phyloP scores from a whole-genome alignment of 2,797 vertebrate genomes.

The Ispidina picta region DNA sequence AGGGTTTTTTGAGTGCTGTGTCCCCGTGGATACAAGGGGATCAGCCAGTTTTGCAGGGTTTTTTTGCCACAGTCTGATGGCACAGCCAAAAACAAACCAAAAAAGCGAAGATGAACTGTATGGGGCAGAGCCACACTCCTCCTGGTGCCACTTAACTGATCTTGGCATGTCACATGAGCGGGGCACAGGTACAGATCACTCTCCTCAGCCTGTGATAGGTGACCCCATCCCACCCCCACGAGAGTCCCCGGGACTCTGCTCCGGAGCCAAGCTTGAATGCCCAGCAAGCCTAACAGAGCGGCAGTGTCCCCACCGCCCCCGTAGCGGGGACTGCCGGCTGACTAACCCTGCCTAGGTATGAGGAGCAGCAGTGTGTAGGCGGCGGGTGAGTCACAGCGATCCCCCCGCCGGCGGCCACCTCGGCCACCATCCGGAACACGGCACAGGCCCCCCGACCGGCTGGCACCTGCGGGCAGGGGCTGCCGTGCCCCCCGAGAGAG shows the following conservation, averaged over 20 bases:
- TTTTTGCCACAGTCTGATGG: background rate
- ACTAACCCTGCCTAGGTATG: slow-evolving; percentile 75
- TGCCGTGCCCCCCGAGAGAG: too few relatives aligned
- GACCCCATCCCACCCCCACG: rapidly evolving
- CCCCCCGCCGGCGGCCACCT: background rate
- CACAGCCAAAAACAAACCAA: background rate
- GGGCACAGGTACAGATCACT: background rate
- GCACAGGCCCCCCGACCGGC: too few relatives aligned
- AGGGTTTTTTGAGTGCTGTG: rapidly evolving
- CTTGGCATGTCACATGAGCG: background rate
- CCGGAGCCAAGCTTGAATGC: background rate
- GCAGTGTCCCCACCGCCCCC: slow-evolving; percentile 3
- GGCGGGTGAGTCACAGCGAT: slow-evolving; percentile 68
- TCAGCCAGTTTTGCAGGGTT: background rate
- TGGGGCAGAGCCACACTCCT: rapidly evolving
- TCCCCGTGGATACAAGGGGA: background rate
- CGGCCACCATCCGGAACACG: background rate
- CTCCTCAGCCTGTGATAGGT: rapidly evolving
- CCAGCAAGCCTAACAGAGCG: background rate
- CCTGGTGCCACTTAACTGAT: background rate
- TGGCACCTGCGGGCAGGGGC: background rate
- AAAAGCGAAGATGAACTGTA: background rate
- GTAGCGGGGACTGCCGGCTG: slow-evolving; percentile 36
- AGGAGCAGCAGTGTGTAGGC: slow-evolving; percentile 71
- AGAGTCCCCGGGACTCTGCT: background rate